A percentile compares a stretch with the other conserved stretches of the same genome.
phyloP scores from a whole-genome alignment of 2,113 vertebrate genomes.

The Gallinago jamesoni region DNA sequence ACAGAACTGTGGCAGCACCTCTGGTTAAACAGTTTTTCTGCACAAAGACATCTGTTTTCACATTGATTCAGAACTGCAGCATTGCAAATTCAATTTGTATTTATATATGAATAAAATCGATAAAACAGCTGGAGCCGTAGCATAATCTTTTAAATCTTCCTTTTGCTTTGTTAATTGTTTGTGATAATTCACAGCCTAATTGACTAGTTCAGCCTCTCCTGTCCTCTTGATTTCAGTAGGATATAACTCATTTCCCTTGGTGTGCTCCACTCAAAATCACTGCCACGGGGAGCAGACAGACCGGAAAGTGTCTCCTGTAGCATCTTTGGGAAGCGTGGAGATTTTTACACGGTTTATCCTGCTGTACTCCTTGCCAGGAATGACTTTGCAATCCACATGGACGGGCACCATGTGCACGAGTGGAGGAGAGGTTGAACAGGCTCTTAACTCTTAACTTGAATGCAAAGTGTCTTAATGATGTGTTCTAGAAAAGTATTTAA shows the following conservation, averaged over 20 bases:
- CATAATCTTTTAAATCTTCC: not conserved
- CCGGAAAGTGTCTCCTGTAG: not conserved
- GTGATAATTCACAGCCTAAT: not conserved
- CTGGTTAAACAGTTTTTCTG: not conserved
- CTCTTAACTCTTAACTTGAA: not conserved
- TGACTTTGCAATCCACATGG: not conserved
- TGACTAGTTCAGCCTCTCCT: not conserved
- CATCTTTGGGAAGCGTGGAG: not conserved
- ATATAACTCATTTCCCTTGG: not conserved
- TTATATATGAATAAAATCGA: not conserved
- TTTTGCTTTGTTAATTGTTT: not conserved
- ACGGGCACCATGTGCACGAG: rapidly evolving
- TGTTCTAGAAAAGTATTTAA: not conserved
- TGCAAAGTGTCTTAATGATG: not conserved
- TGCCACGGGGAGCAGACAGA: not conserved
- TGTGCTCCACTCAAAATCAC: not conserved
- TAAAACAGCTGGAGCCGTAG: not conserved
- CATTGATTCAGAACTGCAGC: not conserved
- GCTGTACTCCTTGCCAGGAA: not conserved
- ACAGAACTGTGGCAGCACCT: not conserved
- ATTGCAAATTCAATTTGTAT: not conserved
- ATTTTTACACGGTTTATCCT: not conserved
- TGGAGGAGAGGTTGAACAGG: not conserved
- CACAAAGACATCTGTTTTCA: not conserved
- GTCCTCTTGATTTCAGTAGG: not conserved